phyloP scores from a whole-genome alignment of 2,113 vertebrate genomes.

The Butorides virescens region DNA sequence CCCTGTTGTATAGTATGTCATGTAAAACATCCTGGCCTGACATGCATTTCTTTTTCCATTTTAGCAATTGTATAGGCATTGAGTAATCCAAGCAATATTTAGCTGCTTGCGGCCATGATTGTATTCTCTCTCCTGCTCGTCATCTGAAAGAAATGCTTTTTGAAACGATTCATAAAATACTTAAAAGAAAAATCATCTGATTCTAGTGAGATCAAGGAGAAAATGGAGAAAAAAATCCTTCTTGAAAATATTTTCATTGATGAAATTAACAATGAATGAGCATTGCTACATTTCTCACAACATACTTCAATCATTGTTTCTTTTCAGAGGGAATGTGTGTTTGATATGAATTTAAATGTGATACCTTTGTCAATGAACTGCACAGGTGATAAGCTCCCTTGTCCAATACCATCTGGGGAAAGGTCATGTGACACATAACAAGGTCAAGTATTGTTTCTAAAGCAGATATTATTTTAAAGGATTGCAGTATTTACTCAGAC shows the following conservation, averaged over 20 bases:
- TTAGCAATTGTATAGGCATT: not conserved
- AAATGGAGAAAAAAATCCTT: not conserved
- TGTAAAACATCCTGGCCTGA: not conserved
- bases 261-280: not conserved
- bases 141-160: not conserved
- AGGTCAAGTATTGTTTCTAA: not conserved
- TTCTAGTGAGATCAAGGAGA: not conserved
- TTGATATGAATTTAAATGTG: not conserved
- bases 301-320: not conserved
- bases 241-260: not conserved
- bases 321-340: not conserved
- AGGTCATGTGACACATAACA: not conserved
- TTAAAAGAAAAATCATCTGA: not conserved
- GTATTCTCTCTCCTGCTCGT: not conserved
- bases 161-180: not conserved
- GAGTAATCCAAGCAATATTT: not conserved
- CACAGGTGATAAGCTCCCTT: not conserved
- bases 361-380: not conserved
- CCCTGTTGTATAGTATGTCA: not conserved
- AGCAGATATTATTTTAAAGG: not conserved
- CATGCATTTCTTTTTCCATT: not conserved
- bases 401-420: not conserved
- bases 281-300: fast-evolving
- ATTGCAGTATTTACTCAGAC: not conserved
- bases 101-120: not conserved